Percentiles rank a stretch among this genome's conserved stretches.
These are phyloP conservation scores for Drosophila diplacantha DNA, from an alignment of 2,888 invertebrate genomes.

Conservation along the genomic window DNA sequence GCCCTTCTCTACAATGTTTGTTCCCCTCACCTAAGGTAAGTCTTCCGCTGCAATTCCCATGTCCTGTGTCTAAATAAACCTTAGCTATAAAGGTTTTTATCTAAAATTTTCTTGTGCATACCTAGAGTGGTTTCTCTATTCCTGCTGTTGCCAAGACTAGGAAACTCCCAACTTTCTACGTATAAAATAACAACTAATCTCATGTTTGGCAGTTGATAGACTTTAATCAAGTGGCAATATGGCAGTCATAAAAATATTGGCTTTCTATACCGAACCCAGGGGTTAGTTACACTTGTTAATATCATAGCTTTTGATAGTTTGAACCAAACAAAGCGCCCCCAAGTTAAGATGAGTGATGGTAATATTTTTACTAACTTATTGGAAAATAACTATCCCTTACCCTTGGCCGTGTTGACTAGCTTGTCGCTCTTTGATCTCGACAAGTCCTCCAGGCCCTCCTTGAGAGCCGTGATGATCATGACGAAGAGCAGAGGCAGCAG, in stretches of 20 bases:
- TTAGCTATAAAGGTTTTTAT: background rate
- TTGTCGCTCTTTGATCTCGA: conserved; percentile 85
- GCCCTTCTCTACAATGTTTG: too few species aligned
- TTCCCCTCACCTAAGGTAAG: too few species aligned
- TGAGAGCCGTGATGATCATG: conserved; percentile 85
- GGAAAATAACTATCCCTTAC: conserved; percentile 71
- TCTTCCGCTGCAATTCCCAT: too few species aligned
- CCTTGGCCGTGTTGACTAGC: conserved; percentile 84
- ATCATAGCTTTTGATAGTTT: background rate
- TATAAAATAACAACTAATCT: background rate
- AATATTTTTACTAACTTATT: background rate
- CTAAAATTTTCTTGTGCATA: too few species aligned
- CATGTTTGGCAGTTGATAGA: background rate
- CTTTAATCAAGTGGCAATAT: background rate
- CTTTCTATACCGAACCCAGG: background rate
- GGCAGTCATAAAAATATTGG: background rate
- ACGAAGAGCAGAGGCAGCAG: conserved; percentile 87
- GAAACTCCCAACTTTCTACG: background rate
- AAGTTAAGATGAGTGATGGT: background rate
- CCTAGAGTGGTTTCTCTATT: background rate
- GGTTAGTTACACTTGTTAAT: background rate
- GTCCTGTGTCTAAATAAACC: background rate
- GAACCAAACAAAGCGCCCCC: background rate
- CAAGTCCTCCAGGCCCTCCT: conserved; percentile 92
- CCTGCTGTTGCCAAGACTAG: background rate